A percentile compares a stretch with the other conserved stretches of the same genome.
Conservation (phyloP, 1,140 invertebrate species). For the Drosophila melanica region DNA sequence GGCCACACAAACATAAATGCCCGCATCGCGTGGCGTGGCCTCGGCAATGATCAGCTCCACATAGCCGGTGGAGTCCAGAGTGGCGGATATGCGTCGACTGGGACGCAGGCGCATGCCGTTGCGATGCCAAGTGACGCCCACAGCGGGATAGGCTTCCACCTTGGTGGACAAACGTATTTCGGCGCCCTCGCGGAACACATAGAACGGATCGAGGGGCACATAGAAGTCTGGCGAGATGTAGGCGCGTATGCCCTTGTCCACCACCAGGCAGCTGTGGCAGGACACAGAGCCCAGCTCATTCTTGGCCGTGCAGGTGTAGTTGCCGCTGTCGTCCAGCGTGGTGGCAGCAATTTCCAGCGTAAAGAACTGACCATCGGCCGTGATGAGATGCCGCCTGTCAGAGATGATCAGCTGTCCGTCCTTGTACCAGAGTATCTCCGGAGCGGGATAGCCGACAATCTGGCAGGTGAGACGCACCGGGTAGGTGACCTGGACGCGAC, state of each 20-base stretch:
- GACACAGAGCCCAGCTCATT: slow-evolving; percentile 93
- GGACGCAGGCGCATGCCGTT: slow-evolving; percentile 89
- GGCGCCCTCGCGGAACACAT: slow-evolving; percentile 86
- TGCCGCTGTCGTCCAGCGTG: slow-evolving; percentile 91
- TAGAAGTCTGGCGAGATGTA: slow-evolving; percentile 92
- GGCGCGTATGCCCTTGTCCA: slow-evolving; percentile 93
- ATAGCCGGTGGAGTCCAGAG: slow-evolving; percentile 90
- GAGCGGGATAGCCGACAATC: slow-evolving; percentile 90
- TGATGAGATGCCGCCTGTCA: slow-evolving; percentile 84
- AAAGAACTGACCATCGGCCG: slow-evolving; percentile 87
- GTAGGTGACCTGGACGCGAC: slow-evolving; percentile 91
- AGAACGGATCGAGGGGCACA: slow-evolving; percentile 87
- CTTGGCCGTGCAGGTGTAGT: slow-evolving; percentile 91
- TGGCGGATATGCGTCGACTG: slow-evolving; percentile 89
- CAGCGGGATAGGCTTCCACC: slow-evolving; percentile 92
- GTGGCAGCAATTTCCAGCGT: slow-evolving; percentile 93
- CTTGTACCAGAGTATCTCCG: slow-evolving; percentile 91
- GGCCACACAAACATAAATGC: slow-evolving; percentile 94
- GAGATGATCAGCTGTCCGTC: slow-evolving; percentile 87
- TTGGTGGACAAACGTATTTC: slow-evolving; percentile 89
- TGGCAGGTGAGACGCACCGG: slow-evolving; percentile 94
- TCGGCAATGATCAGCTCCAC: slow-evolving; percentile 89
- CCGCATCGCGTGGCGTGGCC: slow-evolving; percentile 89
- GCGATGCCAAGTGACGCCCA: slow-evolving; percentile 91
- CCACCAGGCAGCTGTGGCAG: slow-evolving; percentile 91